Evolutionary conservation across 2,797 vertebrate species (phyloP), one percentile per base, ranked within the genome.

Genomic region (Sebastes hubbsi): DNA sequence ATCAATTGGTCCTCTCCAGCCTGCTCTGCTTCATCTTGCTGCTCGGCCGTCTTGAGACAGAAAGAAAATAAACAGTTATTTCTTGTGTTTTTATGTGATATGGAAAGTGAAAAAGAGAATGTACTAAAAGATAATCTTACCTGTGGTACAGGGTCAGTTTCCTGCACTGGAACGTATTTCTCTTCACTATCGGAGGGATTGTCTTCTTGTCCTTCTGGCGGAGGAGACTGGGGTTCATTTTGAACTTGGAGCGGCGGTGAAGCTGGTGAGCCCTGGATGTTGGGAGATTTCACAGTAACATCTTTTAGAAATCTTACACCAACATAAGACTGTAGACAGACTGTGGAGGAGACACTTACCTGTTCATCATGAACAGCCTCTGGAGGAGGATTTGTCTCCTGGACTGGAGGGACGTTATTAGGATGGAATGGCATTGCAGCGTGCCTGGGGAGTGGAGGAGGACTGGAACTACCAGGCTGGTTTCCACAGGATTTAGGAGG

Each of bases 401-500:
- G 86, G 69, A 81, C 24, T 18, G 87, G 80, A 38, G 9, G 1
- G 3, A 1, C 6, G 7, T 36, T 12, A 5, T 1, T 6, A 3
- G 0, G 0, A 38, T 11, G 0, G 0, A 0, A 24, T 6, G 89
- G 88, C 0, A 88, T 1, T 30, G 93, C 93, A 46, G 92, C 90
- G n/a, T 58, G 2, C 27, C 0, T 5, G 27, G 85, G 85, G 14
- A 0, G 0, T 0, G 85, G 88, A 14, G 70, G 52, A 32, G 30
- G 3, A 6, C 0, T 1, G 7, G 0, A 4, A 30, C 0, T 22
- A 4, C 0, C 0, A 18, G 6, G 8, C 16, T 2, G 13, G 6
- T 24, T 61, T 42, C 4, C 2, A 72, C 2, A 1, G 6, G 11
- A 4, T 54, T 67, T 5, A 56, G 70, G 60, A 8, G 22, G 59